Percentiles rank a stretch among this genome's conserved stretches.
These are phyloP conservation scores for Alitta virens DNA, from an alignment of 2,888 invertebrate species.

Conservation along the genomic window DNA sequence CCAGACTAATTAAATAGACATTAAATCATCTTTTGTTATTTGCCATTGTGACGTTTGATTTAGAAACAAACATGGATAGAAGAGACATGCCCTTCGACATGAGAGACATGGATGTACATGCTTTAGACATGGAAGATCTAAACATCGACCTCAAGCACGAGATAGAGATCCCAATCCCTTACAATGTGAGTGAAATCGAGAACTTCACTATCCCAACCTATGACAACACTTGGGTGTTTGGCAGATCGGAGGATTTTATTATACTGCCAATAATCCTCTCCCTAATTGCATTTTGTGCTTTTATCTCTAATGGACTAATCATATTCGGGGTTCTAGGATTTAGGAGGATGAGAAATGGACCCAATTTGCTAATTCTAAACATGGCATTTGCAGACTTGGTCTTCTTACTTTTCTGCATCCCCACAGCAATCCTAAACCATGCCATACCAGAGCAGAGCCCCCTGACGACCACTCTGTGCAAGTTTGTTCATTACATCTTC, in stretches of 20 bases:
- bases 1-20: no score
- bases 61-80: neutral
- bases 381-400: slow-evolving; percentile 25
- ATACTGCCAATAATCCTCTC: slow-evolving; percentile 26
- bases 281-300: slow-evolving; percentile 20
- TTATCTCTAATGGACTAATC: slow-evolving; percentile 25
- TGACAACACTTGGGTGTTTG: slow-evolving; percentile 26
- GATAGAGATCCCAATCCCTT: neutral
- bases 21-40: no score
- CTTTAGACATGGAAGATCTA: neutral
- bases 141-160: neutral
- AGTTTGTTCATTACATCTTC: slow-evolving; percentile 30
- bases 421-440: slow-evolving; percentile 26
- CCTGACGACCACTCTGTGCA: slow-evolving; percentile 16
- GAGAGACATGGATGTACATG: neutral
- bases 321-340: slow-evolving; percentile 19
- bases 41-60: no score
- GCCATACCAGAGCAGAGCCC: neutral
- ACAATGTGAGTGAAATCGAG: slow-evolving; percentile 1
- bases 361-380: slow-evolving; percentile 31
- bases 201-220: slow-evolving; percentile 4
- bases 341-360: slow-evolving; percentile 25
- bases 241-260: slow-evolving; percentile 17
- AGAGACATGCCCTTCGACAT: neutral
- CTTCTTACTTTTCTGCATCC: slow-evolving; percentile 24